These are phyloP conservation scores for Drosophila ironensis DNA, from an alignment of 1,140 invertebrate species.

Conservation along the genomic window DNA sequence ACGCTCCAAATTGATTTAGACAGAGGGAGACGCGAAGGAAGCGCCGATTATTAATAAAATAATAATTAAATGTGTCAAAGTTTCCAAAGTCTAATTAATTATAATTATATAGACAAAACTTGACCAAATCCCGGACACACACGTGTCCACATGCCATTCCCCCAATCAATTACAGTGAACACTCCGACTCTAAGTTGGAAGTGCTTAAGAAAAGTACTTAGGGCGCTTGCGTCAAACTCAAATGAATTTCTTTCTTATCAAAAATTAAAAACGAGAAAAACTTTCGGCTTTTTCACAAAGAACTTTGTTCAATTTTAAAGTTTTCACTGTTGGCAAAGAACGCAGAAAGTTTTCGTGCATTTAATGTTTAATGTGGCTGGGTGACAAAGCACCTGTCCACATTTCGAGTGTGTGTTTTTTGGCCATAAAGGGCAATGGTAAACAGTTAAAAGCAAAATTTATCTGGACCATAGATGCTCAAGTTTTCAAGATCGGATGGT, in stretches of 20 bases:
- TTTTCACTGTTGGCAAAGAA: constrained; percentile 18
- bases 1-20: constrained; percentile 23
- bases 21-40: no score
- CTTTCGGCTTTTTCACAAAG: not conserved
- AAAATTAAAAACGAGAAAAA: not conserved
- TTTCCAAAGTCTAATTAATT: constrained; percentile 73
- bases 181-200: not conserved
- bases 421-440: not conserved
- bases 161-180: constrained; percentile 12
- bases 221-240: not conserved
- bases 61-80: constrained; percentile 79
- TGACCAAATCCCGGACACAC: constrained; percentile 8
- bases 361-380: constrained; percentile 59
- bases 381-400: constrained; percentile 46
- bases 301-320: not conserved
- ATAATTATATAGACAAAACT: constrained; percentile 58
- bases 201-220: not conserved
- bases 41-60: constrained; percentile 53
- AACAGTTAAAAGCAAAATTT: not conserved
- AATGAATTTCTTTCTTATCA: not conserved
- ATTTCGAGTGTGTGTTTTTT: no score
- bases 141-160: not conserved
- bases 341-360: constrained; percentile 42
- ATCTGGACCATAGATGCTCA: not conserved
- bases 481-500: no score